Base-by-base conservation (phyloP, 2,888 invertebrate genomes). In the Eurytoma adleriae region DNA sequence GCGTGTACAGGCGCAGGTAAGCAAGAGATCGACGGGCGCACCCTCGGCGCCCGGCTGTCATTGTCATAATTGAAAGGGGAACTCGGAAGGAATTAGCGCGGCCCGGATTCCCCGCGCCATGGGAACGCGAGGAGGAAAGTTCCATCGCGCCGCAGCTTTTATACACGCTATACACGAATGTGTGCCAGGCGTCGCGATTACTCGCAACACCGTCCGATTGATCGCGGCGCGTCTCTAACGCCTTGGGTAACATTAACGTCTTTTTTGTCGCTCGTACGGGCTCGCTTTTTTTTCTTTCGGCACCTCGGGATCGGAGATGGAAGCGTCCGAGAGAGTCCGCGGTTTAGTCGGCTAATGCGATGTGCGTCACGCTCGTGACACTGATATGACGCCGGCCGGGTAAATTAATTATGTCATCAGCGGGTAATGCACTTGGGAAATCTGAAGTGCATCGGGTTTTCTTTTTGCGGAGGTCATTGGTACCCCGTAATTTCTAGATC, bases 61-160 rank as follows among this genome's bases (percentile, higher is more conserved):
- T 82, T 82, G 82, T 79, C 77, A 59, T 72, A 75, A 78, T 76
- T 64, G 73, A 71, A 59, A 69, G 73, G 71, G 18, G 62, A 48
- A 64, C 50, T 16, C 54, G 69, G 74, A 68, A 59, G n/a, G 62
- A 82, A 79, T 69, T 69, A 79, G 76, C 79, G 71, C 76, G 76
- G 69, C 73, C 81, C 79, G 76, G 79, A 82, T 82, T 79, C 81
- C 64, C 59, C 4, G 14, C 10, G 10, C 12, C 56, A 56, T 40
- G 40, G 40, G 40, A 40, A 16, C 10, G 61, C 18, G 7, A 16
- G 64, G 62, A 74, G 81, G 78, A 81, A 81, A 78, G 74, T 81
- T 77, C 70, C 73, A 62, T 62, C 66, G 54, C 52, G 27, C 57
- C n/a, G 10, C n/a, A n/a, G 48, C 16, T 12, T 54, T 16, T 54